Percentiles rank a stretch among this genome's conserved stretches.
These are phyloP conservation scores for Ammodytes marinus DNA, from an alignment of 2,113 vertebrate genomes.

Conservation along the genomic window DNA sequence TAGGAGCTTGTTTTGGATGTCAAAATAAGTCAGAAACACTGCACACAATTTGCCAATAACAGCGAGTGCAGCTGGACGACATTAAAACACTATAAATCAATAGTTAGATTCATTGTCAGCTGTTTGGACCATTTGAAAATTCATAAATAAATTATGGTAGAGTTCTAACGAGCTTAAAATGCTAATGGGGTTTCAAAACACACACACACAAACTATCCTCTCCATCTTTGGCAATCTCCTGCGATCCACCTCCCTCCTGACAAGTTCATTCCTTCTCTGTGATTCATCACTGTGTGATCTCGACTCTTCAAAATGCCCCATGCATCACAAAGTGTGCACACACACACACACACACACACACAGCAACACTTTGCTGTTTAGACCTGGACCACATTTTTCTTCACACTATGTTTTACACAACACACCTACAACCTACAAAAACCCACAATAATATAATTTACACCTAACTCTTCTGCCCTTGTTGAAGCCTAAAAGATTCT, in stretches of 20 bases:
- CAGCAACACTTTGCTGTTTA: neutral
- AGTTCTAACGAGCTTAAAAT: slow-evolving; percentile 38
- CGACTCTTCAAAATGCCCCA: slow-evolving; percentile 48
- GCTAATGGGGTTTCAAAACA: slow-evolving; percentile 8
- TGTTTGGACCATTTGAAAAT: slow-evolving; percentile 19
- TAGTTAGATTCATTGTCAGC: slow-evolving; percentile 23
- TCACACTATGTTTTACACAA: neutral
- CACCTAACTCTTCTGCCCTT: neutral
- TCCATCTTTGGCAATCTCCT: slow-evolving; percentile 47
- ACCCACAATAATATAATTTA: neutral
- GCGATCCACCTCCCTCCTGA: neutral
- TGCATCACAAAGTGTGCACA: slow-evolving; percentile 21
- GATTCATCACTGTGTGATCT: slow-evolving; percentile 67
- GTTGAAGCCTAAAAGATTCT: neutral
- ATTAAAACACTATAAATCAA: neutral
- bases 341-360: slow-evolving; percentile 23
- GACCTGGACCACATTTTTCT: neutral
- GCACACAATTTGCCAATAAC: neutral
- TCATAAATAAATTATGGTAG: slow-evolving; percentile 52
- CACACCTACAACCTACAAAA: neutral
- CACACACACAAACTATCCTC: slow-evolving; percentile 10
- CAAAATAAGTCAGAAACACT: neutral
- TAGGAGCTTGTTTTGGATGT: neutral
- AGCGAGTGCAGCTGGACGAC: neutral
- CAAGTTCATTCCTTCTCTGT: slow-evolving; percentile 58